Base-by-base conservation (phyloP, 2,888 invertebrate species). In the Orchestes rusci region DNA sequence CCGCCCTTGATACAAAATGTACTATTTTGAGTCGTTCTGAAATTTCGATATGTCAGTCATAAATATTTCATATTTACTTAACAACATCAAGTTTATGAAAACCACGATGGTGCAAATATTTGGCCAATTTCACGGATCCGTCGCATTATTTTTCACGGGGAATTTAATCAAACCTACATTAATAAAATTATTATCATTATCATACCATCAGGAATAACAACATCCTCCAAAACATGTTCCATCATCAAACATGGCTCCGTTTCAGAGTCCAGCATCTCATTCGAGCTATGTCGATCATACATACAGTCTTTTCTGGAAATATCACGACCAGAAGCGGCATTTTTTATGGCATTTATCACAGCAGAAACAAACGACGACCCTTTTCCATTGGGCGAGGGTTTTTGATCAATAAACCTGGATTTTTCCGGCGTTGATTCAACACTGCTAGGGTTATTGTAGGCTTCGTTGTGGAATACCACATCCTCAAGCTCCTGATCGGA, bases 201-300 rank as follows among this genome's bases (percentile, higher is more conserved):
- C 41, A 39, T 35, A 52, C 52, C 77, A 57, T 81, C 80, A 1
- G 76, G 77, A 50, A 79, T 68, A 19, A 76, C 69, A 13, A 80
- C 80, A 59, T 80, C 80, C 63, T 80, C 80, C 48, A 77, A 57
- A 18, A 79, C 86, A 39, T 83, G 84, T 59, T 86, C 86, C 73
- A 85, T 86, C 75, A 86, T 84, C 16, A 87, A 71, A 56, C 84
- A 84, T 0, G 86, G 86, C 59, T 86, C 86, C 0, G 86, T 86
- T 72, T 87, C 87, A 0, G 85, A 86, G 65, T 87, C 86, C 27
- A 87, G 71, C 65, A 87, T 73, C 59, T 86, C 86, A 3, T 82
- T 82, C 13, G 84, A 84, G 67, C 84, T 84, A 31, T 45, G 47
- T 39, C 31, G 17, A 38, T 52, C 52, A 15, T 31, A 37, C 2